These are phyloP conservation scores for Elachura formosa DNA, from an alignment of 2,113 vertebrate genomes.

Conservation along the genomic window DNA sequence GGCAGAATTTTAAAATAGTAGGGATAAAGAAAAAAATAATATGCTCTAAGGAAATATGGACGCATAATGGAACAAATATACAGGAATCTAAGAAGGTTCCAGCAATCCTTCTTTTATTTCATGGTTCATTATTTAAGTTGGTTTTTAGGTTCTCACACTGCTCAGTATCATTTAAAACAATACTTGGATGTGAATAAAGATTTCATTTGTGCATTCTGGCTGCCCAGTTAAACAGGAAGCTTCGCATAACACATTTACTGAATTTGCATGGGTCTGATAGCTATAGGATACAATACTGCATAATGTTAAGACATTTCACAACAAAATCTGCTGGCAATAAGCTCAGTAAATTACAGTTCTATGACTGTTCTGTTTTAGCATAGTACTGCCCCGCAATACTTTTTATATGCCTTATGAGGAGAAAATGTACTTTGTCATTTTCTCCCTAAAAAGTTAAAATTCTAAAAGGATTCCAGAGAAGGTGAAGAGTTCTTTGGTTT, in stretches of 20 bases:
- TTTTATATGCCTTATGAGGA: not conserved
- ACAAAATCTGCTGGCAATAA: not conserved
- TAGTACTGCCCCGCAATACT: not conserved
- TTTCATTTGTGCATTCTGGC: constrained; percentile 6
- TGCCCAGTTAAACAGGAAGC: not conserved
- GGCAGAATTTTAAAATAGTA: not conserved
- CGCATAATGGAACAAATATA: not conserved
- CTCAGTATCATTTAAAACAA: constrained; percentile 1
- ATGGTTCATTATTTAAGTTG: not conserved
- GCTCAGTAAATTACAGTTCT: not conserved
- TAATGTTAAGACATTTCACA: not conserved
- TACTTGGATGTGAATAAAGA: not conserved
- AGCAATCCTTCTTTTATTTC: not conserved
- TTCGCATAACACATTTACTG: not conserved
- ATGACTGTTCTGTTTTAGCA: not conserved
- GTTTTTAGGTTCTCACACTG: not conserved
- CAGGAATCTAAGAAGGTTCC: not conserved
- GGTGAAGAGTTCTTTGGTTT: not conserved
- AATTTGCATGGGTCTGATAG: constrained; percentile 12
- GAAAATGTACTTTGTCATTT: not conserved
- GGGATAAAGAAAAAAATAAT: not conserved
- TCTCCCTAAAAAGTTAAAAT: not conserved
- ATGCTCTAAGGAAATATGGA: not conserved
- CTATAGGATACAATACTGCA: not conserved
- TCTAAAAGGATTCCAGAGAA: not conserved